phyloP scores from a whole-genome alignment of 35 echinoderm and acorn worm species.

The Nesometra sesokonis region DNA sequence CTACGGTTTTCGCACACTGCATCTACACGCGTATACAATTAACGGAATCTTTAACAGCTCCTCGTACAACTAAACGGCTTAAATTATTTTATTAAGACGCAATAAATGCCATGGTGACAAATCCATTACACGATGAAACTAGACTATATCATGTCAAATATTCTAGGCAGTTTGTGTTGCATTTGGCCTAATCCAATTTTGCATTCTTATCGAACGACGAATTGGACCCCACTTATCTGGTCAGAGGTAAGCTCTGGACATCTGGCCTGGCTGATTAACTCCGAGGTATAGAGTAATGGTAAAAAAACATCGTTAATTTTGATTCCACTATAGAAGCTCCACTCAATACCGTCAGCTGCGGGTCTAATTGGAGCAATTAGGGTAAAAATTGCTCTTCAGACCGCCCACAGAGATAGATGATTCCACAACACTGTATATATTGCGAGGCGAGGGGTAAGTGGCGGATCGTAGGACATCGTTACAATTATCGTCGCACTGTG shows the following conservation, averaged over 20 bases:
- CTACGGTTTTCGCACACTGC: neutral
- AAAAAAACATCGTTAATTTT: neutral
- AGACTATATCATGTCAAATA: neutral
- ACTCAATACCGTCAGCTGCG: neutral
- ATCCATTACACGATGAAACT: neutral
- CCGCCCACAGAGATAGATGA: neutral
- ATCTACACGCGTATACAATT: neutral
- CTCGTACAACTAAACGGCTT: neutral
- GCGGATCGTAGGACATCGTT: neutral
- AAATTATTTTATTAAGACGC: conserved; percentile 1
- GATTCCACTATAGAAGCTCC: neutral
- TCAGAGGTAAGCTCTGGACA: neutral
- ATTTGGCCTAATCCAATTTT: neutral
- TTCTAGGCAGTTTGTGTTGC: neutral
- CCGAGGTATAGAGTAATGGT: neutral
- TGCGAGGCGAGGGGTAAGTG: neutral
- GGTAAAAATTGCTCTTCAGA: neutral
- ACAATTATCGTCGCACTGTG: neutral
- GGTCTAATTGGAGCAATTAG: neutral
- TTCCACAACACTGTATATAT: neutral
- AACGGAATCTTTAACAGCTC: neutral
- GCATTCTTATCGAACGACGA: neutral
- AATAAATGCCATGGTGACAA: neutral
- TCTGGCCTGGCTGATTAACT: neutral
- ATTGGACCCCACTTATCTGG: neutral